Evolutionary conservation across 2,797 vertebrate genomes (phyloP).

Genomic region (Champsocephalus esox): DNA sequence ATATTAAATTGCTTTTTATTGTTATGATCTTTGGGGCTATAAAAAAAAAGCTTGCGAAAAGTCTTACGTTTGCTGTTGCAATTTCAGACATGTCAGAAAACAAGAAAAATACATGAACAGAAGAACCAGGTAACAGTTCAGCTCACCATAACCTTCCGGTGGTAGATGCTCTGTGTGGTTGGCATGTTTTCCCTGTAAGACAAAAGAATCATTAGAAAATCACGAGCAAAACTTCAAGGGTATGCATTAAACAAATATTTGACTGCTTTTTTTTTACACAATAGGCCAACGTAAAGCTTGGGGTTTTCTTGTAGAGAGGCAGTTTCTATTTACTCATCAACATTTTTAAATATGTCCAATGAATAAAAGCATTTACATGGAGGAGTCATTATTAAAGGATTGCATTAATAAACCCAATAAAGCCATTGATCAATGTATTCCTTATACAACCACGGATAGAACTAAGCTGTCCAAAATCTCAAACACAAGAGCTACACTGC

Average conservation of each 20-base stretch:
- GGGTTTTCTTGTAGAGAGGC: neutral
- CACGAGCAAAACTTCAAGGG: neutral
- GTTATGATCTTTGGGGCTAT: no score
- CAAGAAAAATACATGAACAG: neutral
- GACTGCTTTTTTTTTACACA: neutral
- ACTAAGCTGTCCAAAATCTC: neutral
- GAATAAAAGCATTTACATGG: neutral
- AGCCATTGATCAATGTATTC: neutral
- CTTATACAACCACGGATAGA: neutral
- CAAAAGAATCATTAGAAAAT: conserved; percentile 53
- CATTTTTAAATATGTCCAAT: neutral
- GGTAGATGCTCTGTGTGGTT: conserved; percentile 95
- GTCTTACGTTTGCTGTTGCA: no score
- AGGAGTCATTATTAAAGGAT: conserved; percentile 1
- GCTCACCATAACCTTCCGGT: conserved; percentile 94
- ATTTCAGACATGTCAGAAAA: neutral
- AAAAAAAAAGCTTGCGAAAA: neutral
- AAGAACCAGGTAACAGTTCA: neutral
- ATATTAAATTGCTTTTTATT: neutral
- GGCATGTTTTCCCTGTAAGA: conserved; percentile 91
- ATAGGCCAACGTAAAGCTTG: neutral
- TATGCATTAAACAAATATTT: no score
- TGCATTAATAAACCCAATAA: neutral
- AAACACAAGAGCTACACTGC: neutral
- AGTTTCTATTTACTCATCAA: neutral